Conservation (phyloP, 37 sponge, comb jelly and placozoan species). For the Diacarnus erythraeanus region DNA sequence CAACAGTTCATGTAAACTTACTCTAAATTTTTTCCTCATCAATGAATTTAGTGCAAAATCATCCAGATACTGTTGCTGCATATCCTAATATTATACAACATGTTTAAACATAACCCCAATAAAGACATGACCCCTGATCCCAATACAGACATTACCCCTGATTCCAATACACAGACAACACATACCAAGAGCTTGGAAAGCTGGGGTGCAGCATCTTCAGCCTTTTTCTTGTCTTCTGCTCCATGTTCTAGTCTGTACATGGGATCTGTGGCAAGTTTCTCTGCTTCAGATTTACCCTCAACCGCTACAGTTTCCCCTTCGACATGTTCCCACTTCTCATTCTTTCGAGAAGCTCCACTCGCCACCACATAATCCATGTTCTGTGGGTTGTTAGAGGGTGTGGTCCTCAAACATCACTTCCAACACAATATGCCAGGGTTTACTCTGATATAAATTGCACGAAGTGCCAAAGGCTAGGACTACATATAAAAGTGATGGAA, state of each 20-base stretch:
- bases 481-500: background rate
- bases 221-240: conserved; percentile 82
- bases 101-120: background rate
- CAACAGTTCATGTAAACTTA: conserved; percentile 19
- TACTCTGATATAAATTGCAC: no score
- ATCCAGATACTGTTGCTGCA: conserved; percentile 77
- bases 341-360: conserved; percentile 86
- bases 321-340: conserved; percentile 75
- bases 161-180: background rate
- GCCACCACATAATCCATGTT: conserved; percentile 88
- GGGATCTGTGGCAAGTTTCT: conserved; percentile 77
- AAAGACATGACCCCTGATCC: background rate
- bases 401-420: background rate
- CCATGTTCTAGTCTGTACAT: conserved; percentile 96
- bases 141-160: background rate
- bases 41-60: conserved; percentile 83
- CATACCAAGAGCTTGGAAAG: conserved; percentile 72
- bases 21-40: conserved; percentile 82
- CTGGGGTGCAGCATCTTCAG: conserved; percentile 78
- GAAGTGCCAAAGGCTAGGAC: no score
- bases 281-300: conserved; percentile 64
- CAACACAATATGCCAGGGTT: background rate
- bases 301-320: conserved; percentile 82
- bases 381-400: conserved; percentile 17
- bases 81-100: conserved; percentile 47